Percentiles rank a stretch among this genome's conserved stretches.
Evolutionary conservation across 2,888 invertebrate genomes (phyloP).

Genomic region (Ophonus ardosiacus): DNA sequence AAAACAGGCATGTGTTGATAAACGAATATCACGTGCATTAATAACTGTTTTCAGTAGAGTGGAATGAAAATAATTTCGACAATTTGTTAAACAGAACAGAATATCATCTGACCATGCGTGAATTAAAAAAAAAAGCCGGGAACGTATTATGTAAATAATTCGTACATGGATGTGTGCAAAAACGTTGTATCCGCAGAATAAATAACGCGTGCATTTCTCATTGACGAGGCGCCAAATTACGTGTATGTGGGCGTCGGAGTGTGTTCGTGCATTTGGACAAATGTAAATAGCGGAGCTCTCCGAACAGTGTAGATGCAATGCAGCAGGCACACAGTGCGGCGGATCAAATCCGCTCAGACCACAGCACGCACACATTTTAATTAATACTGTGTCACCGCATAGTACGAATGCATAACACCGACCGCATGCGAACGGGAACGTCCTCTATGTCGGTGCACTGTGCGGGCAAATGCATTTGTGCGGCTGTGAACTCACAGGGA

Average conservation of each 20-base stretch:
- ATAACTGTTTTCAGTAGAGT: neutral
- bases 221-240: conserved; percentile 10
- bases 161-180: neutral
- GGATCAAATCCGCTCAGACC: conserved; percentile 51
- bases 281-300: conserved; percentile 33
- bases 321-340: neutral
- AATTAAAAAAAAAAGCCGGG: neutral
- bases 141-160: neutral
- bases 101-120: neutral
- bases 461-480: conserved; percentile 18
- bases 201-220: conserved; percentile 2
- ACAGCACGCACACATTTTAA: conserved; percentile 57
- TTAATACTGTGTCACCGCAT: conserved; percentile 63
- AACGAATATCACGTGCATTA: too few relatives aligned
- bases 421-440: conserved; percentile 7
- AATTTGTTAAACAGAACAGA: neutral
- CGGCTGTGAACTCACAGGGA: neutral
- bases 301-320: conserved; percentile 4
- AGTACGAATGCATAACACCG: conserved; percentile 36
- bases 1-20: too few relatives aligned
- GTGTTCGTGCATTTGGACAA: neutral
- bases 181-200: neutral
- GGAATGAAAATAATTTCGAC: neutral
- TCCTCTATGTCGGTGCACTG: neutral
- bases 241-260: neutral